phyloP scores from a whole-genome alignment of 2,888 invertebrate species.

The Pinctada fucata region DNA sequence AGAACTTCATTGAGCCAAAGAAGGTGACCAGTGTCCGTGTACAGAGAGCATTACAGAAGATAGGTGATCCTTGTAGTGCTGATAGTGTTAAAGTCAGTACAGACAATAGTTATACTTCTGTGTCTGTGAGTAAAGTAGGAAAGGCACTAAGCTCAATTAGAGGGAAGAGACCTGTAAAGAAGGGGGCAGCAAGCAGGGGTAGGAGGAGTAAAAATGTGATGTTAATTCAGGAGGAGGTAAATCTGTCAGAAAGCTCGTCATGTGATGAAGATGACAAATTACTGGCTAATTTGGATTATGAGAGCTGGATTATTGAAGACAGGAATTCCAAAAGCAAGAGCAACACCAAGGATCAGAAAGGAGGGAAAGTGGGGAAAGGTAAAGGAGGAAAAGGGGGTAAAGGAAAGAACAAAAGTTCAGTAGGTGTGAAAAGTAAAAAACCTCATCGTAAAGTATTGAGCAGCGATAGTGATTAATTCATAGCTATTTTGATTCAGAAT shows the following conservation, averaged over 20 bases:
- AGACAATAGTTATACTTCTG: not conserved
- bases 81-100: not conserved
- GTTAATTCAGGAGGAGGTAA: constrained; percentile 41
- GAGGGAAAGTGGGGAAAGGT: not conserved
- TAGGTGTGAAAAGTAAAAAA: not conserved
- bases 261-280: constrained; percentile 42
- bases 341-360: not conserved
- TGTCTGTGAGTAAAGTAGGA: not conserved
- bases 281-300: constrained; percentile 34
- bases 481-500: not conserved
- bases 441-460: not conserved
- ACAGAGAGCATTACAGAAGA: constrained; percentile 42
- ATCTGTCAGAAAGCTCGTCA: constrained; percentile 59
- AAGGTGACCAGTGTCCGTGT: constrained; percentile 50
- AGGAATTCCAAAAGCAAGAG: not conserved
- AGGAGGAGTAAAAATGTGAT: not conserved
- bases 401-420: constrained; percentile 1
- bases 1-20: constrained; percentile 45
- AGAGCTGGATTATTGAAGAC: constrained; percentile 16
- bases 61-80: not conserved
- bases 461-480: not conserved
- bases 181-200: constrained; percentile 12
- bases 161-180: constrained; percentile 24
- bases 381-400: not conserved
- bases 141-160: constrained; percentile 22